Evolutionary conservation across 2,797 vertebrate species (phyloP).

Genomic region (Galagoides demidoff): DNA sequence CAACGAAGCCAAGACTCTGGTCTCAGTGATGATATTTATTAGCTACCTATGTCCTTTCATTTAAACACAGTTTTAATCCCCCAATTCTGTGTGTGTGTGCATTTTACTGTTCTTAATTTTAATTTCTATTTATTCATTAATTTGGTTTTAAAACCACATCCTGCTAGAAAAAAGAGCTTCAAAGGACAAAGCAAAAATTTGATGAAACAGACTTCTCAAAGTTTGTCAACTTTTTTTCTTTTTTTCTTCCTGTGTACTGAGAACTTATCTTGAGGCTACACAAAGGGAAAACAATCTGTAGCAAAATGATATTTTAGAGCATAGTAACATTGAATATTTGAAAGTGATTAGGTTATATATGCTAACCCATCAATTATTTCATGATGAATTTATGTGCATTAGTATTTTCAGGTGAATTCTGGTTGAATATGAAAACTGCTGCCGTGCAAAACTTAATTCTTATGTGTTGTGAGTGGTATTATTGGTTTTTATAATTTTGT

Average conservation of each 20-base stretch:
- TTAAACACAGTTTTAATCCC: not conserved
- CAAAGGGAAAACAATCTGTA: not conserved
- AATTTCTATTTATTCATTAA: not conserved
- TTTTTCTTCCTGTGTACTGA: not conserved
- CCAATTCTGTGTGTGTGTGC: not conserved
- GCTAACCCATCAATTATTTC: not conserved
- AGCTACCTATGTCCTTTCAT: not conserved
- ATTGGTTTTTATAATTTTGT: not conserved
- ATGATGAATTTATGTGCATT: not conserved
- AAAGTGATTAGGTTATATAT: not conserved
- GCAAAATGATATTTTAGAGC: not conserved
- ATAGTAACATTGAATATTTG: not conserved
- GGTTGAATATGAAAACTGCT: not conserved
- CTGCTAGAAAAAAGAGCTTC: not conserved
- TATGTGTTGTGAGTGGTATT: not conserved
- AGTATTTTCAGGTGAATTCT: not conserved
- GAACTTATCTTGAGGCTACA: not conserved
- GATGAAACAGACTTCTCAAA: not conserved
- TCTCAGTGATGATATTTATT: not conserved
- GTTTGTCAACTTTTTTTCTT: not conserved
- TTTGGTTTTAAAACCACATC: not conserved
- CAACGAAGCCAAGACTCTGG: not conserved
- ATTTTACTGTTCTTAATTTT: not conserved
- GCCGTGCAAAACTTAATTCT: not conserved
- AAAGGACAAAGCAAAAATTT: not conserved